A percentile compares a stretch with the other conserved stretches of the same genome.
phyloP scores from a whole-genome alignment of 2,797 vertebrate species.

The Oophaga sylvatica region DNA sequence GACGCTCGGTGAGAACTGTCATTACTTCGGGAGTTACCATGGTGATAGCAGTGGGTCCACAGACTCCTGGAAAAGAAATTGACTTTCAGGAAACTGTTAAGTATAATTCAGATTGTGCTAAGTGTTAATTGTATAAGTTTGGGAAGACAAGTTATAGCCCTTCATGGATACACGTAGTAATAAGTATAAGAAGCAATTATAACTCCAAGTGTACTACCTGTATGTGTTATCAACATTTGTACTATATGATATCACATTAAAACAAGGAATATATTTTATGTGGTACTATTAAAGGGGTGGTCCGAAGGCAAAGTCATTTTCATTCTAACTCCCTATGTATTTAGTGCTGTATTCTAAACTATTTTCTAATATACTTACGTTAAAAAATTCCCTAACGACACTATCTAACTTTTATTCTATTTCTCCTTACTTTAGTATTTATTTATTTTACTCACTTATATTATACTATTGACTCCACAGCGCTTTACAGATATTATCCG shows the following conservation, averaged over 20 bases:
- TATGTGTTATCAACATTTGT: background rate
- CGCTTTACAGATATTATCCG: no score
- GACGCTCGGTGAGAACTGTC: constrained; percentile 34
- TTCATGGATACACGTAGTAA: background rate
- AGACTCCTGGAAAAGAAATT: constrained; percentile 33
- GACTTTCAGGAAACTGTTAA: constrained; percentile 26
- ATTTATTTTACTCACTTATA: no score
- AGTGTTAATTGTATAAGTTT: background rate
- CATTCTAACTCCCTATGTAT: no score
- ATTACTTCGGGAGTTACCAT: constrained; percentile 32
- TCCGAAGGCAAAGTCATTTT: no score
- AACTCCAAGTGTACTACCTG: background rate
- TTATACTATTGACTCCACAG: no score
- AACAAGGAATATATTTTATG: background rate
- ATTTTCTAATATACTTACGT: no score
- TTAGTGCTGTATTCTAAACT: no score
- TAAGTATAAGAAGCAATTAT: constrained; percentile 3
- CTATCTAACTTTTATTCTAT: no score
- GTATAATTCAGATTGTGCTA: constrained; percentile 16
- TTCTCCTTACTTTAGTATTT: no score
- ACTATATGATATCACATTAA: background rate
- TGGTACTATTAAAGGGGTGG: background rate
- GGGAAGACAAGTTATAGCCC: background rate
- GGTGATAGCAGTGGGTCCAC: constrained; percentile 30
- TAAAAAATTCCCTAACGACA: no score